Base-by-base conservation (phyloP, 2,113 vertebrate species). In the Neotoma lepida region DNA sequence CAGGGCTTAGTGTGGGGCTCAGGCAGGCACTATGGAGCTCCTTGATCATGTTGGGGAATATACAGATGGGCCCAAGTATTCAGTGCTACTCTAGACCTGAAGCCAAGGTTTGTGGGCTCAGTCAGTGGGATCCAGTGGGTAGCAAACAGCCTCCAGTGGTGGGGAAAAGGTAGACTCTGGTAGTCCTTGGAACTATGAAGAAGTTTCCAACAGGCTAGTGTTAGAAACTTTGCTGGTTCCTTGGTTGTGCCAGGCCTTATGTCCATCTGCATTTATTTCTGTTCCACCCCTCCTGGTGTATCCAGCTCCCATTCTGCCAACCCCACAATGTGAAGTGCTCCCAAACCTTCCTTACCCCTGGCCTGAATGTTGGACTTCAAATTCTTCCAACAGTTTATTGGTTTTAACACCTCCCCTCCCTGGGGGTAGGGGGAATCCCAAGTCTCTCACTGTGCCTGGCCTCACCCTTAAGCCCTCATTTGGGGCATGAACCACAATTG, bases 1-100 rank as follows among this genome's bases (percentile, higher is more conserved):
- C 9, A 4, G 13, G 44, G 26, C 64, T 28, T 56, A 0, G 9
- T 28, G 1, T 28, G 1, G n/a, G 33, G 18, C 58, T 44, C 9
- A 30, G 64, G 74, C 46, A 70, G 49, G 22, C 22, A n/a, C 44
- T 49, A 4, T 61, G 4, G 63, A 35, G 35, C 46, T 54, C 85
- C 46, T 68, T 39, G 35, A 9, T 24, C 30, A 6, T 74, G 5
- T 56, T 54, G 28, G 26, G 85, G 26, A 26, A 17, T 33, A 12
- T 56, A 9, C 6, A 54, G 2, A 22, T 18, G 26, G 44, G 10
- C 30, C 39, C 73, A 46, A 6, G 28, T 13, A 56, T 24, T 41
- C 56, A 6, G 3, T 63, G 9, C 28, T 49, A 33, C 7, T 24
- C 61, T 7, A 64, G n/a, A 49, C 30, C 78, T 63, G 56, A 13